phyloP scores from a whole-genome alignment of 1,140 invertebrate species.

The Aphidius ervi region DNA sequence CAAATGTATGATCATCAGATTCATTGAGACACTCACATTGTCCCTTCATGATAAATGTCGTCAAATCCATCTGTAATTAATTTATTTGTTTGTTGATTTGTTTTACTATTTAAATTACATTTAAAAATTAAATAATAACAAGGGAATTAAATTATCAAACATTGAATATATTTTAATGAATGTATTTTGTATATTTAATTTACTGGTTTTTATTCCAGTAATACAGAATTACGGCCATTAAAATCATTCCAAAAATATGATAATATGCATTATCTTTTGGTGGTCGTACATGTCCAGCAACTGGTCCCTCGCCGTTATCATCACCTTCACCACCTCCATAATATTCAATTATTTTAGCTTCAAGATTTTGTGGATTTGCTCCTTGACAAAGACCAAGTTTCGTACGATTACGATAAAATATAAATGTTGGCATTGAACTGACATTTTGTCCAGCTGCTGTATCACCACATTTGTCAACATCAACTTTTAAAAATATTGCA shows the following conservation, averaged over 20 bases:
- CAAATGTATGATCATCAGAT: conserved; percentile 84
- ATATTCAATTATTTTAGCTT: conserved; percentile 86
- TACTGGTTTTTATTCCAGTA: conserved; percentile 38
- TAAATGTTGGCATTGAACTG: conserved; percentile 96
- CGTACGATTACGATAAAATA: conserved; percentile 83
- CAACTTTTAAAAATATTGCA: conserved; percentile 92
- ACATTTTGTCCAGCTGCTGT: conserved; percentile 82
- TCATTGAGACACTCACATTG: conserved; percentile 97
- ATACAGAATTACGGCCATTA: conserved; percentile 39
- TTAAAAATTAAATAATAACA: neutral
- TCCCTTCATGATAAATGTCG: conserved; percentile 78
- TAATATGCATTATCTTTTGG: conserved; percentile 38
- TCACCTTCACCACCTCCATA: conserved; percentile 68
- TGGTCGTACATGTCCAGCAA: conserved; percentile 71
- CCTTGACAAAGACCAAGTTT: conserved; percentile 80
- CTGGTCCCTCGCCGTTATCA: conserved; percentile 57
- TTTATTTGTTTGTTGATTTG: neutral
- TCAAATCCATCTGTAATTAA: conserved; percentile 77
- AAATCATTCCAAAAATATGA: conserved; percentile 44
- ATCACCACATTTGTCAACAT: conserved; percentile 85
- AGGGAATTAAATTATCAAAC: neutral
- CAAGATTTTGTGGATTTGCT: conserved; percentile 74
- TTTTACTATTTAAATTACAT: neutral
- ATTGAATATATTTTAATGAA: neutral
- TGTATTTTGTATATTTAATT: conserved; percentile 1